Percentiles rank a stretch among this genome's conserved stretches.
These are phyloP conservation scores for Numenius phaeopus DNA, from an alignment of 2,797 vertebrate genomes.

Conservation along the genomic window DNA sequence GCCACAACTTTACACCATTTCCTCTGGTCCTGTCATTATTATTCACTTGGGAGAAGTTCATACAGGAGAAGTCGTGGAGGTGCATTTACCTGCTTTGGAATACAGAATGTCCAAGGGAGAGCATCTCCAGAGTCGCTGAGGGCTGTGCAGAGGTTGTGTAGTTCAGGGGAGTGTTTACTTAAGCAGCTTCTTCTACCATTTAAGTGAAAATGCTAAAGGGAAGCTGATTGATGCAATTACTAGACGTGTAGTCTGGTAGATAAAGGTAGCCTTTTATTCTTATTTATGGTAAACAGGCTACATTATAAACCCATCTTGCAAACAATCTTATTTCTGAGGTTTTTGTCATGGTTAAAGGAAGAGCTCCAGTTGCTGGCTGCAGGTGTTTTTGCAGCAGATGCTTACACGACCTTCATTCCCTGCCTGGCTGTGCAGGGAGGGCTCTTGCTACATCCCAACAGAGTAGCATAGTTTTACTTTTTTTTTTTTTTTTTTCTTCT, in stretches of 20 bases:
- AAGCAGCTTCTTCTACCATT: background rate
- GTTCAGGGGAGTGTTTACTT: background rate
- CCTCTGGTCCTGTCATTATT: too few relatives aligned
- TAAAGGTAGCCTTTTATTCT: background rate
- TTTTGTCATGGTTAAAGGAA: background rate
- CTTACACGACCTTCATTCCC: background rate
- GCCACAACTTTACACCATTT: too few relatives aligned
- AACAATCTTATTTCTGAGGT: background rate
- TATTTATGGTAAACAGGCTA: background rate
- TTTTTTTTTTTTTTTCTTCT: background rate
- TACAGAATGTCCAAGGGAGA: rapidly evolving
- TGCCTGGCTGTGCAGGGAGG: background rate
- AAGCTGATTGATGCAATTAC: background rate
- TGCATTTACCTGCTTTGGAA: background rate
- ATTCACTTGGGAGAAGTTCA: background rate
- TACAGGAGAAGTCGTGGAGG: background rate
- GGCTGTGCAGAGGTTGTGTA: background rate
- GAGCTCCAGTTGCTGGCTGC: background rate
- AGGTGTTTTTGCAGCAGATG: background rate
- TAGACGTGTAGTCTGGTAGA: background rate
- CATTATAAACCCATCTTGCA: background rate
- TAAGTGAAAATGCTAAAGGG: background rate
- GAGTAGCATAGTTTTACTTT: background rate
- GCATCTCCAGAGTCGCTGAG: background rate
- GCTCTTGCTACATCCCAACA: background rate